phyloP scores from a whole-genome alignment of 2,797 vertebrate species.

The Crenuchus spilurus region DNA sequence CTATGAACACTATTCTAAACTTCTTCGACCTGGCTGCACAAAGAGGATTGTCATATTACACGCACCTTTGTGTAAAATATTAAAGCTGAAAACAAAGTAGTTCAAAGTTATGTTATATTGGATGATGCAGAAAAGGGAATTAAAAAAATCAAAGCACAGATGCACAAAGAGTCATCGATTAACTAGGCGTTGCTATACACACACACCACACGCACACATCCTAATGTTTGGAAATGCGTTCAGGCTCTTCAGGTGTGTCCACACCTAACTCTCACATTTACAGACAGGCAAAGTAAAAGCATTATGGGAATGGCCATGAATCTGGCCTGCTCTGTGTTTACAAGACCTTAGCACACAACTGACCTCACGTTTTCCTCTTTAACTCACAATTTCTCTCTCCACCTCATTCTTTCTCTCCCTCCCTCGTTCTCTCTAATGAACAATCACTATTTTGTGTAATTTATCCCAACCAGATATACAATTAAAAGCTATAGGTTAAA shows the following conservation, averaged over 20 bases:
- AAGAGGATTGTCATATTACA: no score
- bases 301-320: slow-evolving; percentile 31
- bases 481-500: background rate
- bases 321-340: slow-evolving; percentile 28
- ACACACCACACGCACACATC: background rate
- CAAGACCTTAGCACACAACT: slow-evolving; percentile 21
- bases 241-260: slow-evolving; percentile 38
- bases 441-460: slow-evolving; percentile 33
- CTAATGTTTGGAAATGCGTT: slow-evolving; percentile 21
- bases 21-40: no score
- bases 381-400: background rate
- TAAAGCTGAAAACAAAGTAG: no score
- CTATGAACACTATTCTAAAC: no score
- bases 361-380: background rate
- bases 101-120: no score
- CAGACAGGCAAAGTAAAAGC: slow-evolving; percentile 31
- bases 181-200: slow-evolving; percentile 6
- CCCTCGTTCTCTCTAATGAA: background rate
- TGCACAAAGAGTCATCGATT: slow-evolving; percentile 26
- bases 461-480: slow-evolving; percentile 29
- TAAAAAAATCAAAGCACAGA: background rate
- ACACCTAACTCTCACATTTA: slow-evolving; percentile 20
- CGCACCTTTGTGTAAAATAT: no score
- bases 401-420: background rate
- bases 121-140: no score